These are phyloP conservation scores for Thalassarche chlororhynchos DNA, from an alignment of 2,113 vertebrate genomes.

Conservation along the genomic window DNA sequence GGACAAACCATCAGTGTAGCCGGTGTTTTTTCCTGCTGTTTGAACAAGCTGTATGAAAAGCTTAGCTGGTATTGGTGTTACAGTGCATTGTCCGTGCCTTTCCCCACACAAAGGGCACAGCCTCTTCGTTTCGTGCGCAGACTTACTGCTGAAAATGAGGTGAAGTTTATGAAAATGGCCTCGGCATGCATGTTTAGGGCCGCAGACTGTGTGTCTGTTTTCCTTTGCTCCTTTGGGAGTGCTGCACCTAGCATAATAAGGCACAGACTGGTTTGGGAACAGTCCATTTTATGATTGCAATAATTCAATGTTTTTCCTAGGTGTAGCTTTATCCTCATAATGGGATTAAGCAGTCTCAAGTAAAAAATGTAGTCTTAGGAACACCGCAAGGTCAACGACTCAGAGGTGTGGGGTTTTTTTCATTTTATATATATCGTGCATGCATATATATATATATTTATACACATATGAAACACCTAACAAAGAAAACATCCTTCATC, in stretches of 20 bases:
- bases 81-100: fast-evolving
- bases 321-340: neutral
- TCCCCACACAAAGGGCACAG: neutral
- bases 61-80: neutral
- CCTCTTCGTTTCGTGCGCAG: neutral
- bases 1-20: neutral
- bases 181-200: fast-evolving
- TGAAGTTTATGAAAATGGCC: neutral
- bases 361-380: neutral
- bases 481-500: neutral
- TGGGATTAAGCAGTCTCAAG: neutral
- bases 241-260: neutral
- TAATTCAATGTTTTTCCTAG: neutral
- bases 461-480: neutral
- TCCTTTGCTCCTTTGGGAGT: neutral
- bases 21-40: neutral
- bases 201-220: neutral
- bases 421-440: neutral
- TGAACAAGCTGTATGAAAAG: neutral
- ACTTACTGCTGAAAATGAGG: neutral
- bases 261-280: neutral
- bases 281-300: neutral
- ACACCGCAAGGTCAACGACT: neutral
- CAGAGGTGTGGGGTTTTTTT: neutral
- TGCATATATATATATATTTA: neutral